Evolutionary conservation across 1,140 invertebrate genomes (phyloP), one percentile per base, ranked within the genome.

Genomic region (Cepaea nemoralis): DNA sequence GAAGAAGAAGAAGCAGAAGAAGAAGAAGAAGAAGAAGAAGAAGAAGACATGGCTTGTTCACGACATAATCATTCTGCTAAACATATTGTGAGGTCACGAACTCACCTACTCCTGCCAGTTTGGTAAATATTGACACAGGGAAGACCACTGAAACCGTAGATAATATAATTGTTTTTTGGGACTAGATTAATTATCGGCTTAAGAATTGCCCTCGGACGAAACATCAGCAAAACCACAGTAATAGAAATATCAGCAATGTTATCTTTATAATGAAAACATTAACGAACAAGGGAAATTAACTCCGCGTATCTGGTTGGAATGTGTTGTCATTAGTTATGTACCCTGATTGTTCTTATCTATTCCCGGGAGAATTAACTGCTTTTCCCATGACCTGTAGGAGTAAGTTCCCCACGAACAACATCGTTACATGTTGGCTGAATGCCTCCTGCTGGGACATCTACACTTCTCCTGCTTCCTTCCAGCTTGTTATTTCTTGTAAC

Each of bases 401-500:
- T 22, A 24, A 24, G 50, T 55, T 5, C 22, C 19, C n/a, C 22
- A 2, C n/a, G 50, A 55, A 55, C 8, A 22, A 22, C 8, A 55
- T 2, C 42, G 8, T 45, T 45, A 19, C 42, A n/a, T 24, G n/a
- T 22, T 14, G 2, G n/a, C n/a, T 22, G 19, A 55, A 55, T 55
- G 50, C 22, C 50, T 55, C 50, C 50, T 14, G 50, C 8, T 10
- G 19, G 16, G 50, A 55, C 50, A 55, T 55, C 50, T 22, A 10
- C 19, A 10, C 19, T 19, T 45, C 42, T 19, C 42, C 22, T 55
- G 50, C 22, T 55, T 16, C 8, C 42, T 45, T 16, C 6, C 42
- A 45, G n/a, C 42, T 55, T 55, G 50, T 55, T 55, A 55, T 55
- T 55, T 55, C 22, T 24, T 55, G 50, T 55, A 55, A 55, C 50